Evolutionary conservation across 2,888 invertebrate genomes (phyloP).

Genomic region (Frankliniella fusca): DNA sequence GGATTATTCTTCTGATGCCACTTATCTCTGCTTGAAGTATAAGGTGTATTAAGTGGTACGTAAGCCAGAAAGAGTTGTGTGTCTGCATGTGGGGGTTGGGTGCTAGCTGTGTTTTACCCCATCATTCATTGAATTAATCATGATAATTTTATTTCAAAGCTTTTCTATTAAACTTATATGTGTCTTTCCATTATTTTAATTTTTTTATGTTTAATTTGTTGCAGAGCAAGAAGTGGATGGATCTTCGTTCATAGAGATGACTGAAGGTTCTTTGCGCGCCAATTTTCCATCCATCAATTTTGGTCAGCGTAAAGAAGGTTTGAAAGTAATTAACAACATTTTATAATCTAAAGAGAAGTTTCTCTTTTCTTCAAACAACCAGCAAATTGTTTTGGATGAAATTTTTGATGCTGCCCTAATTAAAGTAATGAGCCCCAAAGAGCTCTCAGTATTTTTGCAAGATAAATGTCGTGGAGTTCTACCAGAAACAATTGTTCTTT

Average conservation of each 20-base stretch:
- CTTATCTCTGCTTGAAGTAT: neutral
- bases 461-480: neutral
- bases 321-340: neutral
- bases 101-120: neutral
- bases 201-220: neutral
- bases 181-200: neutral
- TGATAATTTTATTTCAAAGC: no score
- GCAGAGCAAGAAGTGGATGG: neutral
- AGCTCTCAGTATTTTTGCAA: neutral
- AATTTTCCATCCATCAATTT: neutral
- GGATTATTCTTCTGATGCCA: neutral
- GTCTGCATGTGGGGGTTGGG: neutral
- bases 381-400: neutral
- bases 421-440: neutral
- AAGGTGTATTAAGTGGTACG: neutral
- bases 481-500: neutral
- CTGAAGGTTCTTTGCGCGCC: neutral
- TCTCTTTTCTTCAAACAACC: neutral
- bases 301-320: neutral
- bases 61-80: neutral
- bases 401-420: neutral
- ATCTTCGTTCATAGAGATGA: neutral
- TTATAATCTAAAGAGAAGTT: neutral
- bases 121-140: neutral
- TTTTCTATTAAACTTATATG: neutral